Percentiles rank a stretch among this genome's conserved stretches.
phyloP scores from a whole-genome alignment of 2,113 vertebrate genomes.

The Lepus americanus region DNA sequence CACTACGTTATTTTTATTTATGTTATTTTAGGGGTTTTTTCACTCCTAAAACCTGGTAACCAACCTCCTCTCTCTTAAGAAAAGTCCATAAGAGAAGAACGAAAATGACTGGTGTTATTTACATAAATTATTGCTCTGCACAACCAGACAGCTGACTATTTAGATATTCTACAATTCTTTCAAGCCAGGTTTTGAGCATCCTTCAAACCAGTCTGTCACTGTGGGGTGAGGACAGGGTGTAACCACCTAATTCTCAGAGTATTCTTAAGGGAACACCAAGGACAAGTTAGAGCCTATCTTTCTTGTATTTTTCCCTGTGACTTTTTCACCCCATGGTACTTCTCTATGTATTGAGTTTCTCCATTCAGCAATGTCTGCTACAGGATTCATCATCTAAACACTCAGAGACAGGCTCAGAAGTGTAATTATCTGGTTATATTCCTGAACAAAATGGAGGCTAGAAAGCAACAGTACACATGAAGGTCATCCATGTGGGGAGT shows the following conservation, averaged over 20 bases:
- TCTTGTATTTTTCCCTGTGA: constrained; percentile 6
- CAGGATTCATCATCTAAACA: not conserved
- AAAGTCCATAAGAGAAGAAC: not conserved
- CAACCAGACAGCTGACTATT: not conserved
- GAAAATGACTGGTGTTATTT: not conserved
- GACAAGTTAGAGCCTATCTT: not conserved
- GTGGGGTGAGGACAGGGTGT: constrained; percentile 35
- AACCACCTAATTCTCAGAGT: constrained; percentile 46
- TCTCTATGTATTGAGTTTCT: not conserved
- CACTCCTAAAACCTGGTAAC: not conserved
- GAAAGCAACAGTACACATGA: not conserved
- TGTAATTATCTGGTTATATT: not conserved
- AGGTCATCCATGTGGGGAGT: not conserved
- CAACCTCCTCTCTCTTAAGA: not conserved
- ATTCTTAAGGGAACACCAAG: constrained; percentile 56
- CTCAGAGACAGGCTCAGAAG: not conserved
- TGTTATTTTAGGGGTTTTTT: not conserved
- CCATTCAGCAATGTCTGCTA: not conserved
- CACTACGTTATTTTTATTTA: not conserved
- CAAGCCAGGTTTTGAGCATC: not conserved
- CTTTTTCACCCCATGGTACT: not conserved
- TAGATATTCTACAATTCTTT: not conserved
- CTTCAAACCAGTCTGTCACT: not conserved
- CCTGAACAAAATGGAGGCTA: not conserved
- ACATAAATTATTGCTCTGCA: not conserved